phyloP scores from a whole-genome alignment of 2,113 vertebrate species.

The Pangasianodon hypophthalmus region DNA sequence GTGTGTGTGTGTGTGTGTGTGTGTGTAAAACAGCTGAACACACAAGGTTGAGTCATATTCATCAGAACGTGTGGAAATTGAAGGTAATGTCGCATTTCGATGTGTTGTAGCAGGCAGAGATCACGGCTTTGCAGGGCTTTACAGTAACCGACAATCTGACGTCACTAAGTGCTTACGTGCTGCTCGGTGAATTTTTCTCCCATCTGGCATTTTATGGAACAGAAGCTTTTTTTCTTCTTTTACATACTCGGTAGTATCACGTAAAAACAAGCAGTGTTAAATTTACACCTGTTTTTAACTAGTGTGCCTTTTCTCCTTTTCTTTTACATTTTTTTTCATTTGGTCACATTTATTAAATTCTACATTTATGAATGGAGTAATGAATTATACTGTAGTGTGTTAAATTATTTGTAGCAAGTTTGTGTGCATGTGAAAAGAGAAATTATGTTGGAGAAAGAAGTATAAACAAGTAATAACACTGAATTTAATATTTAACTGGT shows the following conservation, averaged over 20 bases:
- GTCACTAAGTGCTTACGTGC: not conserved
- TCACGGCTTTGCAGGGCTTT: not conserved
- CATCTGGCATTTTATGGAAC: not conserved
- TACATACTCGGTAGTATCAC: not conserved
- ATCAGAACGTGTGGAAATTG: constrained; percentile 33
- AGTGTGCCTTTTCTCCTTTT: not conserved
- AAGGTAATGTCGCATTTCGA: constrained; percentile 52
- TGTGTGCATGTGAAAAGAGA: not conserved
- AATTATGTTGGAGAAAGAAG: not conserved
- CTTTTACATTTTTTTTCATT: not conserved
- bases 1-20: constrained; percentile 3
- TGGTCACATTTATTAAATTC: not conserved
- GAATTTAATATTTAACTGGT: too few species aligned
- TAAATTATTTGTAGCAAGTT: not conserved
- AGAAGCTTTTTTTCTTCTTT: not conserved
- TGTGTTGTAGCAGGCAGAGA: not conserved
- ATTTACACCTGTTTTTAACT: not conserved
- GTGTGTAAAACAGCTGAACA: constrained; percentile 1
- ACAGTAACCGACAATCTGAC: not conserved
- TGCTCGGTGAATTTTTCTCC: not conserved
- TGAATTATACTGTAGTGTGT: not conserved
- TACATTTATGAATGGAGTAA: not conserved
- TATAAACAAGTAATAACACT: too few species aligned
- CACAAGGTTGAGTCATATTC: not conserved
- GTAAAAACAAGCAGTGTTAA: not conserved